Percentiles rank a stretch among this genome's conserved stretches.
phyloP scores from a whole-genome alignment of 2,113 vertebrate genomes.

The Hylia prasina region DNA sequence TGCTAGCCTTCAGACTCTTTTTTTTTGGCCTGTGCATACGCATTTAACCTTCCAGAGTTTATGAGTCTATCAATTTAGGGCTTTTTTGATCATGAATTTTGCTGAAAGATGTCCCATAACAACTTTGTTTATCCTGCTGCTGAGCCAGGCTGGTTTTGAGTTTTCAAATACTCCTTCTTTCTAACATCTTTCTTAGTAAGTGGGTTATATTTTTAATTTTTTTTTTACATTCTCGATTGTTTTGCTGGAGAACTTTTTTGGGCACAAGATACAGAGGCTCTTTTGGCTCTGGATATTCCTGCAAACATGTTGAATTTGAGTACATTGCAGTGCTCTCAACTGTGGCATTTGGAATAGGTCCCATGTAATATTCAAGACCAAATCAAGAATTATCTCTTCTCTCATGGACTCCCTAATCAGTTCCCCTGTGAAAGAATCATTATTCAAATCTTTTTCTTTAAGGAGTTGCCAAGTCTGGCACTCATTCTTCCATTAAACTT shows the following conservation, averaged over 20 bases:
- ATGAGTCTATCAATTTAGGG: neutral
- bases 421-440: neutral
- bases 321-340: neutral
- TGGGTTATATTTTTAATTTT: neutral
- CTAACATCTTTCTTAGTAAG: neutral
- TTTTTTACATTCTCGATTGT: neutral
- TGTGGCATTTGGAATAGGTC: neutral
- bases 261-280: neutral
- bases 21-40: neutral
- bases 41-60: neutral
- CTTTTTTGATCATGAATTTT: neutral
- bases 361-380: neutral
- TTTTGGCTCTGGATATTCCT: neutral
- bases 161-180: neutral
- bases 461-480: constrained; percentile 10
- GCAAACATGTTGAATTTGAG: neutral
- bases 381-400: constrained; percentile 4
- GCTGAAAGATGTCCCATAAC: constrained; percentile 5
- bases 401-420: neutral
- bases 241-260: neutral
- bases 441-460: neutral
- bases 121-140: neutral
- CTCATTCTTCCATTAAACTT: neutral
- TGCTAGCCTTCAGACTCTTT: neutral
- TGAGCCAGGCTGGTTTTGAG: neutral